Evolutionary conservation across 2,888 invertebrate genomes (phyloP).

Genomic region (Drosophila tanythrix): DNA sequence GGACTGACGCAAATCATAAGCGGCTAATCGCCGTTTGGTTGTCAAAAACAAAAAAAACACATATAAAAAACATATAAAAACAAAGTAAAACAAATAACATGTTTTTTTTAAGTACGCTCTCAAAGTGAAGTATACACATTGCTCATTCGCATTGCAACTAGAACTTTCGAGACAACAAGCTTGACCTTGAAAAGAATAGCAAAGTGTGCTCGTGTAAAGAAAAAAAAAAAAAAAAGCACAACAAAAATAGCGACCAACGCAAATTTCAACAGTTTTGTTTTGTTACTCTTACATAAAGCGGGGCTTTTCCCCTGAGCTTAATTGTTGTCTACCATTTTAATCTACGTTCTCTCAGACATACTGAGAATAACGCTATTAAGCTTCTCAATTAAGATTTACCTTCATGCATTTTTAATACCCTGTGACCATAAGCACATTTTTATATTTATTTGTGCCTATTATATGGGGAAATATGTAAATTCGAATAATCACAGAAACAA

Average conservation of each 20-base stretch:
- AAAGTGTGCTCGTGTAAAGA: neutral
- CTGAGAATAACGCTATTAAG: neutral
- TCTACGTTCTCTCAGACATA: neutral
- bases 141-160: neutral
- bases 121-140: no score
- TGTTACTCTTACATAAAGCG: neutral
- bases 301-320: neutral
- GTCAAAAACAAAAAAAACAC: neutral
- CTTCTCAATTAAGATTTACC: neutral
- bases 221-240: neutral
- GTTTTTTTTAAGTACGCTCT: constrained; percentile 1
- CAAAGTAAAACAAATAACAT: neutral
- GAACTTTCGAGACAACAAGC: neutral
- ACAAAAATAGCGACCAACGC: neutral
- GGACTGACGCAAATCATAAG: constrained; percentile 65
- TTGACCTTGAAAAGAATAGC: neutral
- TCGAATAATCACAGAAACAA: neutral
- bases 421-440: neutral
- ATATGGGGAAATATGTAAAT: neutral
- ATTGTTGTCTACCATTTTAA: neutral
- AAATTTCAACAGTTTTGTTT: neutral
- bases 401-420: neutral
- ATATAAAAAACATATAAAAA: constrained; percentile 1
- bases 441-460: no score
- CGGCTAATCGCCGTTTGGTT: constrained; percentile 39